Percentiles rank a stretch among this genome's conserved stretches.
These are phyloP conservation scores for Odontocerum albicorne DNA, from an alignment of 2,888 invertebrate genomes.

Conservation along the genomic window DNA sequence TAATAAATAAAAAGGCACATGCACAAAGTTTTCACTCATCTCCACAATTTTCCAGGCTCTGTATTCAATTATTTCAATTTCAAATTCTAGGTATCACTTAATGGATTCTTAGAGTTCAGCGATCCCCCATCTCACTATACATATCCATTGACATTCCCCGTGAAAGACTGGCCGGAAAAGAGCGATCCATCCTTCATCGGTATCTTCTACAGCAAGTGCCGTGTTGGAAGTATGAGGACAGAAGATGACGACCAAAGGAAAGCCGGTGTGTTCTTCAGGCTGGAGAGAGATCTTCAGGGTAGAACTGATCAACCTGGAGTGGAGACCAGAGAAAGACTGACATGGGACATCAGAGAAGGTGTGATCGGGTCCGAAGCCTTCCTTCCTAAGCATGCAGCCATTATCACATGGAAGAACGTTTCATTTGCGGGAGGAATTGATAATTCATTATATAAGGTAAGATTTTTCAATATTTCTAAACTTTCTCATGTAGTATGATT, in stretches of 20 bases:
- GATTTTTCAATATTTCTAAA: too few species aligned
- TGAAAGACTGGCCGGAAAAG: constrained; percentile 80
- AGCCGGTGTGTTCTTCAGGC: constrained; percentile 83
- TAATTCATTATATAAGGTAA: constrained; percentile 71
- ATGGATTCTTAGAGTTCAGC: constrained; percentile 86
- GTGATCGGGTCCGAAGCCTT: constrained; percentile 91
- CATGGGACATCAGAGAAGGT: constrained; percentile 87
- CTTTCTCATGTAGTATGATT: too few species aligned
- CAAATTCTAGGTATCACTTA: constrained; percentile 69
- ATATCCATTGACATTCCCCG: constrained; percentile 85
- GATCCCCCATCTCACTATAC: constrained; percentile 84
- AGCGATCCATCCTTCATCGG: constrained; percentile 94
- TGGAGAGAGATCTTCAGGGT: constrained; percentile 57
- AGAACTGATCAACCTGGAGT: constrained; percentile 83
- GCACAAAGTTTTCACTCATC: too few species aligned
- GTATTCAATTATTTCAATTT: too few species aligned
- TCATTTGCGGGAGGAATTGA: constrained; percentile 89
- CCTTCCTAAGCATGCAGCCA: constrained; percentile 85
- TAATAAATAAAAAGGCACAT: too few species aligned
- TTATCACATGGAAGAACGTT: constrained; percentile 96
- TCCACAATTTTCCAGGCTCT: too few species aligned
- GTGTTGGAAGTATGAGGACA: constrained; percentile 71
- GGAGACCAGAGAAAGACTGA: constrained; percentile 81
- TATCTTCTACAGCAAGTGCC: constrained; percentile 88
- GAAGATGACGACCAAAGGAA: constrained; percentile 75